Conservation (phyloP, 1,140 invertebrate species). For the Tenebrio molitor region DNA sequence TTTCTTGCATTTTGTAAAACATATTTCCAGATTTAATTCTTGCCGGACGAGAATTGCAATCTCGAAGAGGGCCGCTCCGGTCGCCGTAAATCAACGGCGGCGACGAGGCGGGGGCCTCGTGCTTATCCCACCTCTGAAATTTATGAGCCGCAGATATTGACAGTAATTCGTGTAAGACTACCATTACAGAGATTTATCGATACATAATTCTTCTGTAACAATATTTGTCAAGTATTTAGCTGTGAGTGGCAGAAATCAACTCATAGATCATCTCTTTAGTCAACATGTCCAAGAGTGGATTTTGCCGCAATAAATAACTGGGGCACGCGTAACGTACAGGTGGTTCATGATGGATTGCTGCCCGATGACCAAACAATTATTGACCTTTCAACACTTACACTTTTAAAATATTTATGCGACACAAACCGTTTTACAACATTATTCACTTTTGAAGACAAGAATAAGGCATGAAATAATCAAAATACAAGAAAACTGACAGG, state of each 20-base stretch:
- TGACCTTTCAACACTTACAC: slow-evolving; percentile 54
- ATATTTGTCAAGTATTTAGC: slow-evolving; percentile 62
- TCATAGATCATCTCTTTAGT: slow-evolving; percentile 61
- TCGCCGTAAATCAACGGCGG: slow-evolving; percentile 35
- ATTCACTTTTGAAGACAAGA: too few species aligned
- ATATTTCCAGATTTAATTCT: slow-evolving; percentile 20
- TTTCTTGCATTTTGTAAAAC: slow-evolving; percentile 49
- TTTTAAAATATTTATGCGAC: slow-evolving; percentile 56
- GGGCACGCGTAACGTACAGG: slow-evolving; percentile 57
- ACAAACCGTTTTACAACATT: too few species aligned
- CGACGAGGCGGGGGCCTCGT: slow-evolving; percentile 1
- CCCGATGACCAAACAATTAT: slow-evolving; percentile 59
- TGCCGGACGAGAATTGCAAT: too few species aligned
- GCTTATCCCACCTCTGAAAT: slow-evolving; percentile 52
- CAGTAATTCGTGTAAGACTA: slow-evolving; percentile 62
- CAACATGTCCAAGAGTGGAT: slow-evolving; percentile 57
- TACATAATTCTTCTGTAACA: slow-evolving; percentile 61
- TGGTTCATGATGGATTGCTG: slow-evolving; percentile 58
- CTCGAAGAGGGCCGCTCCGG: neutral
- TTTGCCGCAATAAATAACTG: slow-evolving; percentile 57
- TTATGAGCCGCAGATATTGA: slow-evolving; percentile 59
- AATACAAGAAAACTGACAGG: too few species aligned
- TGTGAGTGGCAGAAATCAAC: slow-evolving; percentile 61
- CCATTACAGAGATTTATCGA: slow-evolving; percentile 61
- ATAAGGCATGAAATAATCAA: too few species aligned